Evolutionary conservation across 2,888 invertebrate species (phyloP).

Genomic region (Drosophila nigricruria): DNA sequence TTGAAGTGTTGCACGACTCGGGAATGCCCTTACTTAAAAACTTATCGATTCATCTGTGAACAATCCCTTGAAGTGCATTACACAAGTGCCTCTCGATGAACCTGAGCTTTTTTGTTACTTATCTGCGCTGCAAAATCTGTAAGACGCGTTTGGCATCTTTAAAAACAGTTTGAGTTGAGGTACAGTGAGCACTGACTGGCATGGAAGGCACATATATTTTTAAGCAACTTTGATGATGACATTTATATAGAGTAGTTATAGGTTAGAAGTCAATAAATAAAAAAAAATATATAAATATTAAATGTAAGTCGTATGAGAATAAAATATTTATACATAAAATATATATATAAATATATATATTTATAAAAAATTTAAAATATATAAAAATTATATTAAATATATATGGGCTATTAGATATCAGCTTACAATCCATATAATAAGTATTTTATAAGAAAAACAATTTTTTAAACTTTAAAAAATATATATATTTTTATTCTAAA

Average conservation of each 20-base stretch:
- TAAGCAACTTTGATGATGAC: neutral
- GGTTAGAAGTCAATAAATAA: neutral
- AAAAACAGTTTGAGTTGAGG: constrained; percentile 23
- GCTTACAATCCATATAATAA: too few species aligned
- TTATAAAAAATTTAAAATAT: too few species aligned
- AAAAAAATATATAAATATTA: too few species aligned
- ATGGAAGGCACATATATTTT: neutral
- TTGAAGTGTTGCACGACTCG: constrained; percentile 10
- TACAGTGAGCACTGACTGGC: constrained; percentile 25
- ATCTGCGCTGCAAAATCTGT: constrained; percentile 60
- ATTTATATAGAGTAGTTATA: too few species aligned
- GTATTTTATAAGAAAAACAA: too few species aligned
- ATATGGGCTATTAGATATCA: too few species aligned
- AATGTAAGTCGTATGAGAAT: too few species aligned
- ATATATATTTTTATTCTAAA: too few species aligned
- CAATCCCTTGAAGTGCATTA: constrained; percentile 29
- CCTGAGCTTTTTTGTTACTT: constrained; percentile 15
- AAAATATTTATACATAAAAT: too few species aligned
- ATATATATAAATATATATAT: too few species aligned
- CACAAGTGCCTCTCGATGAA: constrained; percentile 17
- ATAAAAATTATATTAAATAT: too few species aligned
- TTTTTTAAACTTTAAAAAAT: too few species aligned
- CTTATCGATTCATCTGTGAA: constrained; percentile 5
- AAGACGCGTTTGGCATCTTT: constrained; percentile 37
- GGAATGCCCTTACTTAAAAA: constrained; percentile 22